Evolutionary conservation across 2,888 invertebrate genomes (phyloP), one percentile per base, ranked within the genome.

Genomic region (Drosophila hawaiiensis): DNA sequence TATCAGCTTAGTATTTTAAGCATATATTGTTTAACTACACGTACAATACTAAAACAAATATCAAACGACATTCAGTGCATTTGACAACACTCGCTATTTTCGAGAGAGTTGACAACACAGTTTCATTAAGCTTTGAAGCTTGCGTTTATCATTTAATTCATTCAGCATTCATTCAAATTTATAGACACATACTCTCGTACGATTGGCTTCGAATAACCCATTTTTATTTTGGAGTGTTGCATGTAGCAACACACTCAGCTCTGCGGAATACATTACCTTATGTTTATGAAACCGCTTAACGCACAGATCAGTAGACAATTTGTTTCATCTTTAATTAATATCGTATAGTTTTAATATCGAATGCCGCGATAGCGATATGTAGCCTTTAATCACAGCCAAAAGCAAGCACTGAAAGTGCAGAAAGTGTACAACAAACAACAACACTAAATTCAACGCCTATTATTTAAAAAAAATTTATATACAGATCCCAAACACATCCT

Each of bases 331-430:
- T 55, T 59, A 63, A 67, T 54, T 49, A 70, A 71, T 50, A 76
- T 58, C 61, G 63, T 60, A 31, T 68, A 82, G 55, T 76, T 39
- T 47, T 70, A 68, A 74, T 76, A 75, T 59, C 59, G 54, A 82
- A 60, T 76, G 85, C 93, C 93, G 92, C 92, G 93, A 93, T 92
- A 92, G 92, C 92, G 92, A 92, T 92, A 92, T 82, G 91, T 92
- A 84, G 84, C 80, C 83, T 68, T 58, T 63, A 72, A 79, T 65
- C 39, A 78, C 31, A 58, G 39, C 53, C 47, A 79, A 76, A 73
- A 69, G 53, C 73, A 65, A 61, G 67, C 69, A 69, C 76, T 63
- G 25, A 60, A 56, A 60, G 68, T 76, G 61, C 58, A 69, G 10
- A 53, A 78, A 72, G 76, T 68, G 68, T 73, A 73, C 61, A 82